Evolutionary conservation across 2,888 invertebrate species (phyloP).

Genomic region (Amiota minor): DNA sequence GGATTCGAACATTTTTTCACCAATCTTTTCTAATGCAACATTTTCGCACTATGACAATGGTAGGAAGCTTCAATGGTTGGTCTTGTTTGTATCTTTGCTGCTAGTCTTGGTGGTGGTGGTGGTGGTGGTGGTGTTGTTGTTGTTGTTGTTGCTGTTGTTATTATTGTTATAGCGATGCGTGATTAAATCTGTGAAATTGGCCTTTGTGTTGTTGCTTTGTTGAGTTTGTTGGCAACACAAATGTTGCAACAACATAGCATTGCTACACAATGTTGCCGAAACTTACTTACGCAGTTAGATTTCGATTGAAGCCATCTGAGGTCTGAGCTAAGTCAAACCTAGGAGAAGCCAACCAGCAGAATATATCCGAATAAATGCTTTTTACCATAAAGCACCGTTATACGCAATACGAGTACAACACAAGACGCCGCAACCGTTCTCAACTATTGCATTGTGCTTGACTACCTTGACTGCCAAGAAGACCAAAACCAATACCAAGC

Average conservation of each 20-base stretch:
- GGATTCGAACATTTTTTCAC: neutral
- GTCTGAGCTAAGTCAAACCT: too few species aligned
- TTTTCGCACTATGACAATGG: slow-evolving; percentile 25
- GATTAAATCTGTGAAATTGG: slow-evolving; percentile 65
- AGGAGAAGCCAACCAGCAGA: neutral
- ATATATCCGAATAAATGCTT: slow-evolving; percentile 43
- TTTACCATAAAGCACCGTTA: slow-evolving; percentile 67
- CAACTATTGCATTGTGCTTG: slow-evolving; percentile 29
- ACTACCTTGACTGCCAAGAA: neutral
- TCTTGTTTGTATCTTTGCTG: neutral
- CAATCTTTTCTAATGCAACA: slow-evolving; percentile 18
- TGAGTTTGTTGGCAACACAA: too few species aligned
- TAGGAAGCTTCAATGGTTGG: neutral
- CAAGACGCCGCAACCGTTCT: neutral
- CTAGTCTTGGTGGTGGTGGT: neutral
- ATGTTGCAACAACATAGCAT: slow-evolving; percentile 27
- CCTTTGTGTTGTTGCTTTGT: slow-evolving; percentile 52
- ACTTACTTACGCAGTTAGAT: slow-evolving; percentile 5
- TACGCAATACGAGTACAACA: slow-evolving; percentile 50
- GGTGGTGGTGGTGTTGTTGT: slow-evolving; percentile 55
- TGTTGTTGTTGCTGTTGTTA: slow-evolving; percentile 60
- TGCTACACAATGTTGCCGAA: neutral
- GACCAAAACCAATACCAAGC: slow-evolving; percentile 11
- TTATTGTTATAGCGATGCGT: slow-evolving; percentile 51
- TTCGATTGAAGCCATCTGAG: slow-evolving; percentile 9